These are phyloP conservation scores for Cantharis flavilabris DNA, from an alignment of 2,888 invertebrate species.

Conservation along the genomic window DNA sequence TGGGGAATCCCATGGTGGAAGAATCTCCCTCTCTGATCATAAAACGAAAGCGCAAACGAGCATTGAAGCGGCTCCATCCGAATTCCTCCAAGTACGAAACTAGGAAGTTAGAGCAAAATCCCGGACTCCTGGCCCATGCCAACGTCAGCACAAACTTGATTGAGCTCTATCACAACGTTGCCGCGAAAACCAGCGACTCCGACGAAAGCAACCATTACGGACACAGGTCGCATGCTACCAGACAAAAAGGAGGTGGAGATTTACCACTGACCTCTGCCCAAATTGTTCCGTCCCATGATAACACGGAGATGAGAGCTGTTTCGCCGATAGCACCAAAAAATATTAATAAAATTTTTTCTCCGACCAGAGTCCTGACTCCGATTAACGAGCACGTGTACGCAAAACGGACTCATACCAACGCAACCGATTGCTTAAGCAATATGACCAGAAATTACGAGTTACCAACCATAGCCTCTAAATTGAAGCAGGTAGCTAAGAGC, in stretches of 20 bases:
- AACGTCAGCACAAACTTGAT: slow-evolving; percentile 42
- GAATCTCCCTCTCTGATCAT: slow-evolving; percentile 22
- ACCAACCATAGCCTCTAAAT: slow-evolving; percentile 69
- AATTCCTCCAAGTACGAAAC: slow-evolving; percentile 4
- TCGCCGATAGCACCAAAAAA: neutral
- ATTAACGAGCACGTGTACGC: slow-evolving; percentile 32
- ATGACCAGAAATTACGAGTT: slow-evolving; percentile 59
- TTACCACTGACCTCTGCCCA: neutral
- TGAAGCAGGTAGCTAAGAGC: slow-evolving; percentile 64
- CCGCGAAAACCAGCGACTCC: slow-evolving; percentile 49
- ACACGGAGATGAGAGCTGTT: neutral
- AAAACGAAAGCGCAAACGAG: slow-evolving; percentile 20
- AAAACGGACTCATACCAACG: neutral
- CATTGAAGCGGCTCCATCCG: slow-evolving; percentile 12
- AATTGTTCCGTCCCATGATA: neutral
- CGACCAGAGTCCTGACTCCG: slow-evolving; percentile 23
- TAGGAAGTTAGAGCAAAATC: slow-evolving; percentile 5
- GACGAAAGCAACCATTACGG: slow-evolving; percentile 40
- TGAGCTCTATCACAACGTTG: slow-evolving; percentile 53
- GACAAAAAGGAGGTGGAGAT: slow-evolving; percentile 17
- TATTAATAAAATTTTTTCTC: neutral
- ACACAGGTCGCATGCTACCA: neutral
- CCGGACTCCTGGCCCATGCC: neutral
- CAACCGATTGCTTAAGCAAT: neutral
- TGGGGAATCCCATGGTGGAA: slow-evolving; percentile 10